Percentiles rank a stretch among this genome's conserved stretches.
Evolutionary conservation across 2,113 vertebrate genomes (phyloP).

Genomic region (Melospiza georgiana): DNA sequence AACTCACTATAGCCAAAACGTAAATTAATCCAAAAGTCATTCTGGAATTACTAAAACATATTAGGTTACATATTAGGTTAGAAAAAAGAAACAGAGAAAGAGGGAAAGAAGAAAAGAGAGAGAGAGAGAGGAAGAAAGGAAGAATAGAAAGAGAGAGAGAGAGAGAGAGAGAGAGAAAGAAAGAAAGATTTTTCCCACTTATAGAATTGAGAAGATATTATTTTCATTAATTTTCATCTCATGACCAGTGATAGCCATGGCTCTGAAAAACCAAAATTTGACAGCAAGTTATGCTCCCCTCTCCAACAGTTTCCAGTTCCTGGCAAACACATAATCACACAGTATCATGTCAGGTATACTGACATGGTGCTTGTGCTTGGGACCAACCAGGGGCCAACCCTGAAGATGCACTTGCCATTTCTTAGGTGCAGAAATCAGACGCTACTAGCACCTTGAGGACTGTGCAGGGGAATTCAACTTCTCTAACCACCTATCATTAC

Average conservation of each 20-base stretch:
- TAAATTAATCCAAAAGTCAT: not conserved
- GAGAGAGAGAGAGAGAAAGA: not conserved
- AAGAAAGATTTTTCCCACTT: not conserved
- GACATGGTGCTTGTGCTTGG: fast-evolving
- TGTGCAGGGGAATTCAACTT: not conserved
- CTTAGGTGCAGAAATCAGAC: not conserved
- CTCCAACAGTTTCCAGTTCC: not conserved
- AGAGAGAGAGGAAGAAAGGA: no score
- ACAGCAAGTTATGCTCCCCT: not conserved
- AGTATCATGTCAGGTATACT: not conserved
- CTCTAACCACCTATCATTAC: not conserved
- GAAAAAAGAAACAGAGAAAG: not conserved
- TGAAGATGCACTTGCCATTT: not conserved
- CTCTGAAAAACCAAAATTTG: not conserved
- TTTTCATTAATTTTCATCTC: not conserved
- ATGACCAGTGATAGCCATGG: not conserved
- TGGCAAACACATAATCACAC: not conserved
- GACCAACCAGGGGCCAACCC: not conserved
- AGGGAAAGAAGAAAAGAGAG: no score
- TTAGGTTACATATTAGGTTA: not conserved
- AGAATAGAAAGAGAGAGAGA: not conserved
- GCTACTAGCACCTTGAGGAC: not conserved
- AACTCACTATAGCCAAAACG: not conserved
- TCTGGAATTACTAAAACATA: not conserved
- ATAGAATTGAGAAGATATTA: not conserved